phyloP scores from a whole-genome alignment of 2,888 invertebrate species.

The Ophioninae sp. region DNA sequence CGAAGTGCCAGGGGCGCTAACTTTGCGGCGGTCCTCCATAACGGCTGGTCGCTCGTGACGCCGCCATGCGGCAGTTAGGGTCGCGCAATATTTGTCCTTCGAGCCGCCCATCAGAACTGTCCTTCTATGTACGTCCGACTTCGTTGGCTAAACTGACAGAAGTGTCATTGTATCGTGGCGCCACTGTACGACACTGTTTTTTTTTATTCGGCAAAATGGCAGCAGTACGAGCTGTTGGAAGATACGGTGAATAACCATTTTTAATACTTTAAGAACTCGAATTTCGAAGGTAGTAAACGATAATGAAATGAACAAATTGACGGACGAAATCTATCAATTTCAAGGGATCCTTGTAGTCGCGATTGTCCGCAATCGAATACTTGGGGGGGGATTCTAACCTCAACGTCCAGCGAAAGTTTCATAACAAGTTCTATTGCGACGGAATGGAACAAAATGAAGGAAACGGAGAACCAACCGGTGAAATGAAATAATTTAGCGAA shows the following conservation, averaged over 20 bases:
- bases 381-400: not conserved
- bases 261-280: not conserved
- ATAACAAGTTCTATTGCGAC: not conserved
- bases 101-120: no score
- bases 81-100: no score
- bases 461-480: not conserved
- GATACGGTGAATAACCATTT: slow-evolving; percentile 54
- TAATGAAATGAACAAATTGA: not conserved
- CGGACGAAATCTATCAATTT: not conserved
- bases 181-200: slow-evolving; percentile 35
- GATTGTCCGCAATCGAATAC: not conserved
- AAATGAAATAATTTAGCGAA: not conserved
- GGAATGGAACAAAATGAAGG: not conserved
- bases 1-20: no score
- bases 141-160: slow-evolving; percentile 13
- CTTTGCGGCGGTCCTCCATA: no score
- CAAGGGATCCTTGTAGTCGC: not conserved
- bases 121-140: no score
- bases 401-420: not conserved
- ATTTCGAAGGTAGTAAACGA: not conserved
- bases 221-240: slow-evolving; percentile 50
- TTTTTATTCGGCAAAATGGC: slow-evolving; percentile 57
- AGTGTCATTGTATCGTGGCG: slow-evolving; percentile 25
- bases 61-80: no score
- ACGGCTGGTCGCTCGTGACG: no score